Base-by-base conservation (phyloP, 1,140 invertebrate genomes). In the Saccostrea glomerata region DNA sequence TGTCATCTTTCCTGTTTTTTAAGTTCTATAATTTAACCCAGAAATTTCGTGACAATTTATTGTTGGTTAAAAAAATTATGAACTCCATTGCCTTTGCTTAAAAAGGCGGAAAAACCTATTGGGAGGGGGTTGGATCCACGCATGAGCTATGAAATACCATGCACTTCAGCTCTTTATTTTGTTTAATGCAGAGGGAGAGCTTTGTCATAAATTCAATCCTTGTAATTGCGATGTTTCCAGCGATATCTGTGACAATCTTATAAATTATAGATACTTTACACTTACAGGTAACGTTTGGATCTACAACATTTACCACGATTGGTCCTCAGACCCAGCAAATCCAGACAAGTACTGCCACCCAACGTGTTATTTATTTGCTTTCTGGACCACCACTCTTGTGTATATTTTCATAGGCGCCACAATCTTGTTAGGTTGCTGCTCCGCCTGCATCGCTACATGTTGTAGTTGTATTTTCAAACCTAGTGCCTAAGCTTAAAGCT, bases 331-430 rank as follows among this genome's bases (percentile, higher is more conserved):
- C 70, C 83, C 60, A 12, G 7, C 58, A 5, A 47, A 11, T 36
- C n/a, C 9, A 7, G 13, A 11, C 4, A 93, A 95, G 90, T 98
- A 97, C 96, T 98, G 97, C 92, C 96, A 97, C 93, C 96, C 96
- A 86, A 97, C 96, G 0, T 95, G 98, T 11, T 98, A 98, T 94
- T 96, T 97, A 77, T 98, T 97, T 94, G 96, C 97, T 0, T 93
- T 98, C 93, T 97, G 96, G 96, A 92, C 97, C 13, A 96, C 96
- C 11, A 97, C 96, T 0, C 95, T 95, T 3, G 94, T 96, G 15
- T 97, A 97, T 91, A 96, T 97, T 89, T 89, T 95, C 3, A 90
- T 96, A 17, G 96, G 95, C 15, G 90, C 96, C 4, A 93, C 96
- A 47, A 84, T 84, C 87, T 96, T 95, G 1, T 92, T 96, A 15